Percentiles rank a stretch among this genome's conserved stretches.
phyloP scores from a whole-genome alignment of 2,888 invertebrate genomes.

The Parasteatoda lunata region DNA sequence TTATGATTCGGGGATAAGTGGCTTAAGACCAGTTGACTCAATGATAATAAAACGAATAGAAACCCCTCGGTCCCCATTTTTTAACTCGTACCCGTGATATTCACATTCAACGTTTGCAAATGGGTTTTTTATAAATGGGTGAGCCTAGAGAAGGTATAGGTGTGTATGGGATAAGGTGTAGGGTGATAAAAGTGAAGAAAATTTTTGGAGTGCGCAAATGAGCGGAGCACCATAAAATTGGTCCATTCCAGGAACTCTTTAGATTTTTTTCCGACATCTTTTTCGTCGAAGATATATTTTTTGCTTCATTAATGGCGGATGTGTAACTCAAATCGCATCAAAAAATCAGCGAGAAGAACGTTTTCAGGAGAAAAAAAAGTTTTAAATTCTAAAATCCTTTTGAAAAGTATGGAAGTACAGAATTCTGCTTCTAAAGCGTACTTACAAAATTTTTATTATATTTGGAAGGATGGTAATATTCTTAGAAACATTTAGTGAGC shows the following conservation, averaged over 20 bases:
- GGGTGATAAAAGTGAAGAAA: conserved; percentile 1
- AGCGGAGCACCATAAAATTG: conserved; percentile 61
- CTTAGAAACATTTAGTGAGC: too few relatives aligned
- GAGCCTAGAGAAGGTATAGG: neutral
- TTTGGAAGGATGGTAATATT: too few relatives aligned
- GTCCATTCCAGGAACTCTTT: conserved; percentile 10
- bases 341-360: conserved; percentile 9
- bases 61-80: conserved; percentile 25
- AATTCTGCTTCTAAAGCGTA: too few relatives aligned
- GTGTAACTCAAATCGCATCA: conserved; percentile 59
- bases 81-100: neutral
- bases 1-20: conserved; percentile 62
- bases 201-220: conserved; percentile 47
- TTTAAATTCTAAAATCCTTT: too few relatives aligned
- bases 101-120: conserved; percentile 54
- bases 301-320: conserved; percentile 58
- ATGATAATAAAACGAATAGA: conserved; percentile 54
- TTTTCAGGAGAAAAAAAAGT: neutral
- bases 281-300: conserved; percentile 1
- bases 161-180: neutral
- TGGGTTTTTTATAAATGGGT: conserved; percentile 61
- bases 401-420: too few relatives aligned
- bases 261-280: conserved; percentile 5
- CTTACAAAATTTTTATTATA: too few relatives aligned
- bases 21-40: conserved; percentile 28